A percentile compares a stretch with the other conserved stretches of the same genome.
Conservation (phyloP, 2,113 vertebrate genomes). For the Pteronura brasiliensis region DNA sequence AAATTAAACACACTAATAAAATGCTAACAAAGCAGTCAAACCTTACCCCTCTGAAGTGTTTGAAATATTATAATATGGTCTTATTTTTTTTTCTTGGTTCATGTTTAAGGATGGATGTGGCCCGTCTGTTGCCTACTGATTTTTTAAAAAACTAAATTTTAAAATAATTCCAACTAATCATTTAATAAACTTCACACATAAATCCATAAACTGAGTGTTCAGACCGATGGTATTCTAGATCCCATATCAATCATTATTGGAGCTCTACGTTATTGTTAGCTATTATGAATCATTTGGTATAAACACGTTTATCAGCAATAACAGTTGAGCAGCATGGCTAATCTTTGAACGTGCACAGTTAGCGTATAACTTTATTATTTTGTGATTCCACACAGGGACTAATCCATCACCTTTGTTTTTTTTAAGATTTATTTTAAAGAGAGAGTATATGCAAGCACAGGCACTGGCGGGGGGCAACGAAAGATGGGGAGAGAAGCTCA, state of each 20-base stretch:
- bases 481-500: neutral
- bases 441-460: too few relatives aligned
- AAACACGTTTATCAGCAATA: too few relatives aligned
- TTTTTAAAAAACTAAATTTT: conserved; percentile 13
- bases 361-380: too few relatives aligned
- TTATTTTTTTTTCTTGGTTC: conserved; percentile 22
- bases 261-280: neutral
- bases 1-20: neutral
- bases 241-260: neutral
- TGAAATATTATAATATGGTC: neutral
- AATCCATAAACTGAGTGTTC: conserved; percentile 3
- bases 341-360: too few relatives aligned
- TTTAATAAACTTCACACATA: conserved; percentile 55
- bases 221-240: neutral
- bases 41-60: neutral
- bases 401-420: neutral
- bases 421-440: neutral
- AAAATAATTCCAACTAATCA: conserved; percentile 10
- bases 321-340: neutral
- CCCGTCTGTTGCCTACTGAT: conserved; percentile 60
- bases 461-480: too few relatives aligned
- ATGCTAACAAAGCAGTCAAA: conserved; percentile 12
- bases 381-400: neutral
- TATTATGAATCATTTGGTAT: neutral
- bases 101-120: neutral